Evolutionary conservation across 2,797 vertebrate species (phyloP), one percentile per base, ranked within the genome.

Genomic region (Gymnoscopelus microlampas): DNA sequence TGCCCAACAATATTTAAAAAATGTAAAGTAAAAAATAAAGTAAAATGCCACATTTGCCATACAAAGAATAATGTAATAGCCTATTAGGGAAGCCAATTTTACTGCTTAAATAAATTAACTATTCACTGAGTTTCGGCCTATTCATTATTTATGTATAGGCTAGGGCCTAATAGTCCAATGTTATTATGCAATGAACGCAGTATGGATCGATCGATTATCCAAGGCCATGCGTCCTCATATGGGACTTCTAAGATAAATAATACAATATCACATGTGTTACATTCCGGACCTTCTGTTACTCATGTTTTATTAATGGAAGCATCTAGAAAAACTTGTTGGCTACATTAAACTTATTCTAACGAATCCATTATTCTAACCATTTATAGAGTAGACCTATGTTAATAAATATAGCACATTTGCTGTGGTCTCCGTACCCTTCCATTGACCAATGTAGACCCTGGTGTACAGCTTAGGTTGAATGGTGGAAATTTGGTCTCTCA

Each of bases 71-170:
- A 29, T 13, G 3, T 56, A 4, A 19, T 32, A 35, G 23, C 10
- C 32, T 9, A 60, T 11, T 24, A 26, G 1, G 23, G 23, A 12
- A 12, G 24, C 24, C 12, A 11, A 12, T 60, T 60, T 44, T 57
- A 3, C 0, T n/a, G 72, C 60, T 60, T 76, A 47, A 13, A 54
- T 66, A 66, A 70, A 82, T 79, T 23, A 79, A 76, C 10, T 51
- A 71, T 77, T n/a, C 23, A 54, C 14, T 23, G 5, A 32, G 59
- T 71, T 60, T 66, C 7, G 3, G 47, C 10, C 3, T 59, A 73
- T 90, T 77, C 15, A 83, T 87, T 78, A 89, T 88, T 87, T 61
- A 88, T 84, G 64, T 44, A 19, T 19, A 44, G 32, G 32, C 32
- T 10, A 44, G 39, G 39, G 39, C 39, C 39, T 44, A 44, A 44